Conservation (phyloP, 2,888 invertebrate species). For the Galerucella calmariensis region DNA sequence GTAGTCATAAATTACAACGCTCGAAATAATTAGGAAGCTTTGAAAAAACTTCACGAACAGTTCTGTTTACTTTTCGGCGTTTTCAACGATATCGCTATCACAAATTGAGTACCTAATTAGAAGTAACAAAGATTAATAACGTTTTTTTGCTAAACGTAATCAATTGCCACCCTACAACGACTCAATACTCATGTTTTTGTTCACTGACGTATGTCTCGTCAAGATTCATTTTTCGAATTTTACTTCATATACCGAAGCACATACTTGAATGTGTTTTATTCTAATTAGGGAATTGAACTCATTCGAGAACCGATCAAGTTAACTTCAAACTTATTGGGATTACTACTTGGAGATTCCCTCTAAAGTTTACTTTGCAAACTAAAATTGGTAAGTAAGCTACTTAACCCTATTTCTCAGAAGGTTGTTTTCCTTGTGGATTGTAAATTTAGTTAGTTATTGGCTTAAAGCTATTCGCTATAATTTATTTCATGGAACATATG, state of each 20-base stretch:
- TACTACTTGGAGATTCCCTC: slow-evolving; percentile 14
- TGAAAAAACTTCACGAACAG: too few relatives aligned
- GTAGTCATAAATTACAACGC: too few relatives aligned
- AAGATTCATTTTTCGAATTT: not conserved
- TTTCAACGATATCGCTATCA: too few relatives aligned
- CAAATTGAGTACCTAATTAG: too few relatives aligned
- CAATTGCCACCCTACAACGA: too few relatives aligned
- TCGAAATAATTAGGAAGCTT: too few relatives aligned
- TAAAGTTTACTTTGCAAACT: slow-evolving; percentile 7
- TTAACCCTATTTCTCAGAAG: slow-evolving; percentile 2
- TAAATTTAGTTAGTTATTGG: slow-evolving; percentile 11
- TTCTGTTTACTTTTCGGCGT: too few relatives aligned
- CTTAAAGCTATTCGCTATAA: not conserved
- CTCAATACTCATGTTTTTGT: too few relatives aligned
- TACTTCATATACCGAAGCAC: not conserved
- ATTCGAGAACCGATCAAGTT: not conserved
- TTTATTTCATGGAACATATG: not conserved
- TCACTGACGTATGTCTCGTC: too few relatives aligned
- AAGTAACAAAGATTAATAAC: too few relatives aligned
- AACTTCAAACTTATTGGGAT: slow-evolving; percentile 14
- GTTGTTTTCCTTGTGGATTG: slow-evolving; percentile 7
- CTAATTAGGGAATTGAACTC: slow-evolving; percentile 4
- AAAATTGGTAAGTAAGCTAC: slow-evolving; percentile 15
- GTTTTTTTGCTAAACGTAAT: too few relatives aligned
- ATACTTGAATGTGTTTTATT: not conserved